phyloP scores from a whole-genome alignment of 2,113 vertebrate genomes.

The Calypte anna region DNA sequence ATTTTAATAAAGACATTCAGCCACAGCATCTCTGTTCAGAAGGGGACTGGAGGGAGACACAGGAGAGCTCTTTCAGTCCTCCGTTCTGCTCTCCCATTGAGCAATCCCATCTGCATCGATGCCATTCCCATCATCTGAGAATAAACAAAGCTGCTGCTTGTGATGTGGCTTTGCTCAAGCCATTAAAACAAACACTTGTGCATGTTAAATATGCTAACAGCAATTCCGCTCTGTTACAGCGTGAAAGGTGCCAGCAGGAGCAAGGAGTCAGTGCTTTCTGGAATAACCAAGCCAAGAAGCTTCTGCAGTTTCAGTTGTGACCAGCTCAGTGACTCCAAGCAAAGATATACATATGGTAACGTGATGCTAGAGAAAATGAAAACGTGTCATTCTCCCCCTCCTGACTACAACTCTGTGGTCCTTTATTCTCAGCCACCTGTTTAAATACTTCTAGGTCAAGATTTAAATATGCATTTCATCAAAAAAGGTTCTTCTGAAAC shows the following conservation, averaged over 20 bases:
- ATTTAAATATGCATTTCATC: neutral
- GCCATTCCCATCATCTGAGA: neutral
- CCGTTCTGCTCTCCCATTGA: rapidly evolving
- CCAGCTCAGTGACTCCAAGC: slow-evolving; percentile 29
- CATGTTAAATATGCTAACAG: neutral
- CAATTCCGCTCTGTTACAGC: slow-evolving; percentile 45
- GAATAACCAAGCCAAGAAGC: slow-evolving; percentile 34
- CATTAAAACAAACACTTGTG: neutral
- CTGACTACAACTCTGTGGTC: slow-evolving; percentile 78
- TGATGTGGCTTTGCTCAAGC: neutral
- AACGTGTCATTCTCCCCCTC: slow-evolving; percentile 50
- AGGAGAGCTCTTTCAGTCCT: neutral
- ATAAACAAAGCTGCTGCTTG: neutral
- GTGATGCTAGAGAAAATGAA: slow-evolving; percentile 47
- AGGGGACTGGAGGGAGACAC: neutral
- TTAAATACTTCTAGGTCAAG: slow-evolving; percentile 1
- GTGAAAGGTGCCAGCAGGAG: slow-evolving; percentile 71
- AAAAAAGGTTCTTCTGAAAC: slow-evolving; percentile 9
- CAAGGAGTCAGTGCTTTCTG: slow-evolving; percentile 71
- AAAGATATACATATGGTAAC: slow-evolving; percentile 4
- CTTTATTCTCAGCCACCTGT: slow-evolving; percentile 74
- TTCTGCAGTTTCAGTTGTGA: slow-evolving; percentile 72
- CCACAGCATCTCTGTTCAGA: neutral
- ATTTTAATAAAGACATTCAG: neutral
- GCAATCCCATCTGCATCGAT: neutral